Base-by-base conservation (phyloP, 2,888 invertebrate species). In the Philereme vetulata region DNA sequence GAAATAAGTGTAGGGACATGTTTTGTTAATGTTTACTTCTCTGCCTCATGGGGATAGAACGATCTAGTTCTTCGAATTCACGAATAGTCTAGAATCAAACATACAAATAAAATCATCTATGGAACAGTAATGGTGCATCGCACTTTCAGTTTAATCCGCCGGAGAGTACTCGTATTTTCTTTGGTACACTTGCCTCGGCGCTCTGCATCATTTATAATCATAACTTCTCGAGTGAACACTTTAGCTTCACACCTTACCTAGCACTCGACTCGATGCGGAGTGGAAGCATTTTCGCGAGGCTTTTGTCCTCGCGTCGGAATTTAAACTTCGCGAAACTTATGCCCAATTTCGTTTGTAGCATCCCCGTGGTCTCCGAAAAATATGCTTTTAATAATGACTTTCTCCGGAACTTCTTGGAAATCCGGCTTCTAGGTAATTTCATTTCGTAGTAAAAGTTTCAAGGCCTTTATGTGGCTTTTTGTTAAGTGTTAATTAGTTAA, bases 181-280 rank as follows among this genome's bases (percentile, higher is more conserved):
- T 77, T 75, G 35, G 38, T 48, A 38, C 48, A 33, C 74, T 79
- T 76, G 70, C 74, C 67, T 74, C 75, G 71, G 73, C 76, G 77
- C 76, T 77, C 75, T 85, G 83, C 81, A 84, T 84, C 81, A 84
- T 88, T 86, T 84, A 86, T 85, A 82, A 85, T 84, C 82, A 83
- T 82, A 85, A 84, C 82, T 82, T 72, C 75, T 74, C 74, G 72
- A 77, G 74, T 69, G 78, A 78, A 78, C 80, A 76, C 80, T 84
- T 81, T 77, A 80, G 76, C 78, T 81, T 85, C 77, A 75, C 82
- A 85, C 82, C 81, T 83, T 71, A 70, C 67, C 72, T 66, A 74
- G 75, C 78, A 76, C 79, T 81, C 78, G 72, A 67, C 77, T 75
- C 79, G 74, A 80, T 78, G 72, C 71, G 75, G 70, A 72, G 76